phyloP scores from a whole-genome alignment of 2,888 invertebrate species.

The Stratiomys singularior region DNA sequence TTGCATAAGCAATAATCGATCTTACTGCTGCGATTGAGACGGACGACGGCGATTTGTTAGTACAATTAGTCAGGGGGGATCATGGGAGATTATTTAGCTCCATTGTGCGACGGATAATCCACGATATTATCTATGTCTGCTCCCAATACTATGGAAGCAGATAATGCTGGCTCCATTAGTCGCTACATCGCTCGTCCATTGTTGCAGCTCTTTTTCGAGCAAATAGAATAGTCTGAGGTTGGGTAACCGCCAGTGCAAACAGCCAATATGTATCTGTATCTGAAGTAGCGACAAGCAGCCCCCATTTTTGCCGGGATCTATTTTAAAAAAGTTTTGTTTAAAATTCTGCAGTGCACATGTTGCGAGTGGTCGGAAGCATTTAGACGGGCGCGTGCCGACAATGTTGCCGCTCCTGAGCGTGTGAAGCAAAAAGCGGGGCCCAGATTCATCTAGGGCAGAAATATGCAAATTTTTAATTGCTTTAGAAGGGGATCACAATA shows the following conservation, averaged over 20 bases:
- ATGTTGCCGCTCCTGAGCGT: conserved; percentile 12
- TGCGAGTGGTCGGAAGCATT: not conserved
- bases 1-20: not conserved
- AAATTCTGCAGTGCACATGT: not conserved
- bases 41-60: not conserved
- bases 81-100: conserved; percentile 10
- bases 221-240: not conserved
- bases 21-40: not conserved
- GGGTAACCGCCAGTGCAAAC: not conserved
- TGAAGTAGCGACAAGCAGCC: not conserved
- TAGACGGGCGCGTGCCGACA: not conserved
- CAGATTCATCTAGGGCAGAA: no score
- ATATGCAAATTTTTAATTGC: no score
- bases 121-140: not conserved
- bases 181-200: not conserved
- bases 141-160: not conserved
- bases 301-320: not conserved
- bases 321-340: not conserved
- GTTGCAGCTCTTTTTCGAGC: not conserved
- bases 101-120: not conserved
- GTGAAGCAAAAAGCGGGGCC: no score
- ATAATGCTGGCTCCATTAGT: no score
- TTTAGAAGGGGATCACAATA: no score
- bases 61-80: conserved; percentile 5
- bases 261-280: not conserved